A percentile compares a stretch with the other conserved stretches of the same genome.
Evolutionary conservation across 2,113 vertebrate species (phyloP).

Genomic region (Archilochus colubris): DNA sequence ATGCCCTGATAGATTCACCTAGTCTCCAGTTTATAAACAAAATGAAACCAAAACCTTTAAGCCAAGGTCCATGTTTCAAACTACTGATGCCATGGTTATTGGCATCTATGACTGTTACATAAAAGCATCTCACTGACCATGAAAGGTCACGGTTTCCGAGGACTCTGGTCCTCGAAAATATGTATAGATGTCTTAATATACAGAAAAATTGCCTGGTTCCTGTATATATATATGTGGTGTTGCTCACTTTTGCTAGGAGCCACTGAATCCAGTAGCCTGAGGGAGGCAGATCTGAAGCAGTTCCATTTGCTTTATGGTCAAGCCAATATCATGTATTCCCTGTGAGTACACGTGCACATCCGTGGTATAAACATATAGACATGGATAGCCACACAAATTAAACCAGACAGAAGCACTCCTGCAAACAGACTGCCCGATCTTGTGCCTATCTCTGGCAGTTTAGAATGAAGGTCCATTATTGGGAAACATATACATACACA

Average conservation of each 20-base stretch:
- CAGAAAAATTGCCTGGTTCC: background rate
- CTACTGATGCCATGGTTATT: background rate
- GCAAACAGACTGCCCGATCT: background rate
- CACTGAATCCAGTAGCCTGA: background rate
- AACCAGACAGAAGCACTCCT: background rate
- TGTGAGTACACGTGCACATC: fast-evolving
- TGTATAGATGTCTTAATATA: background rate
- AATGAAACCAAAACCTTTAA: background rate
- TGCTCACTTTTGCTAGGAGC: background rate
- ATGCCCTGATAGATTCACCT: background rate
- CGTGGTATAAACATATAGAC: background rate
- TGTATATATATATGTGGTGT: background rate
- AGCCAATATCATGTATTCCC: background rate
- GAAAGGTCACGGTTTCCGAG: background rate
- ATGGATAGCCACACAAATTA: background rate
- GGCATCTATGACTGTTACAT: background rate
- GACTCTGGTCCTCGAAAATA: background rate
- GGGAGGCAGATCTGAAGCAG: background rate
- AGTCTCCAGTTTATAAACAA: background rate
- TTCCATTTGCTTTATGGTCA: background rate
- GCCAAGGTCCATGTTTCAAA: background rate
- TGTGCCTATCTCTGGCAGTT: background rate
- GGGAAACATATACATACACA: background rate
- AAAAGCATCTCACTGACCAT: background rate
- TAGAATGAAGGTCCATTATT: background rate